Percentiles rank a stretch among this genome's conserved stretches.
These are phyloP conservation scores for Eristalis tenax DNA, from an alignment of 2,888 invertebrate genomes.

Conservation along the genomic window DNA sequence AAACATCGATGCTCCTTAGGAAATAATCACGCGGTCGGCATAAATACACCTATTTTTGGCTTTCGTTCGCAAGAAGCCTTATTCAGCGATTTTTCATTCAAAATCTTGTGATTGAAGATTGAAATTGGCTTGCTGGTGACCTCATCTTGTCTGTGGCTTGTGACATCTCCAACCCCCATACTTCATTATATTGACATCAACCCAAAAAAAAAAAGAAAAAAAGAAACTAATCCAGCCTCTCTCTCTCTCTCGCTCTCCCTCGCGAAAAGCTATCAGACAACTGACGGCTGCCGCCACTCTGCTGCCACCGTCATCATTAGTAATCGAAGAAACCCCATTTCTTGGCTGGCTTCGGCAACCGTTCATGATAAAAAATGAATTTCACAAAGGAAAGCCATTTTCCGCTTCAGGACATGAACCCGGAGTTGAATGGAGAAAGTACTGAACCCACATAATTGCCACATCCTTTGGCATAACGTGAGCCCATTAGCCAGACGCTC, in stretches of 20 bases:
- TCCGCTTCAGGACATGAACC: constrained; percentile 47
- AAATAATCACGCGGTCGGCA: constrained; percentile 15
- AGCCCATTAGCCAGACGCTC: constrained; percentile 62
- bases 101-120: constrained; percentile 30
- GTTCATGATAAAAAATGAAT: constrained; percentile 64
- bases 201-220: not conserved
- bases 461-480: constrained; percentile 68
- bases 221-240: constrained; percentile 41
- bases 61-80: not conserved
- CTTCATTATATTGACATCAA: constrained; percentile 59
- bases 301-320: constrained; percentile 54
- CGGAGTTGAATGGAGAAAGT: constrained; percentile 49
- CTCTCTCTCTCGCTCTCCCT: not conserved
- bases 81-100: constrained; percentile 25
- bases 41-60: constrained; percentile 7
- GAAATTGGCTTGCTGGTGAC: constrained; percentile 37
- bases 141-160: constrained; percentile 37
- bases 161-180: constrained; percentile 36
- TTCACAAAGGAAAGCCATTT: constrained; percentile 64
- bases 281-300: constrained; percentile 1
- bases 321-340: constrained; percentile 64
- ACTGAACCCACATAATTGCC: constrained; percentile 69
- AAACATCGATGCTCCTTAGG: constrained; percentile 10
- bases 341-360: constrained; percentile 56
- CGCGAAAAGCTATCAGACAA: not conserved